phyloP scores from a whole-genome alignment of 2,797 vertebrate species.

The Pipistrellus nathusii region DNA sequence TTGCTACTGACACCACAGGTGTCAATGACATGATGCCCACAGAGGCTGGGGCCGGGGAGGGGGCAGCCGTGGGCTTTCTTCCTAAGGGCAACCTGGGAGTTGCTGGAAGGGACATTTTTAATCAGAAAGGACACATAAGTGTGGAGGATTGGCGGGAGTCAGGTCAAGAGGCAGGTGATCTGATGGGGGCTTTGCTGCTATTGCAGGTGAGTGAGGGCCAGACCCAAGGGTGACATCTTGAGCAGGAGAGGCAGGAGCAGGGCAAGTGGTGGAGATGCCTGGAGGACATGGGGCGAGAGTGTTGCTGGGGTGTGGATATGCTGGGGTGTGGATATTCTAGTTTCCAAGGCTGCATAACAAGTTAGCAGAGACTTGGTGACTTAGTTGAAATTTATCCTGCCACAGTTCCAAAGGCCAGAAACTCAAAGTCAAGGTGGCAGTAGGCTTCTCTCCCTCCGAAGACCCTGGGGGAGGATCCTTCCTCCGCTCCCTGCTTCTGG shows the following conservation, averaged over 20 bases:
- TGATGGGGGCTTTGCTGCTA: not conserved
- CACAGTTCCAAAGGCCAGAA: not conserved
- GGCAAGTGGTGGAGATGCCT: too few relatives aligned
- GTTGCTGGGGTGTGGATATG: not conserved
- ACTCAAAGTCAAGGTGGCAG: not conserved
- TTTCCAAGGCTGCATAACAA: not conserved
- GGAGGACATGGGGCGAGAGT: accelerated
- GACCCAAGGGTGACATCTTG: not conserved
- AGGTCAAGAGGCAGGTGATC: not conserved
- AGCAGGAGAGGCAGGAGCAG: not conserved
- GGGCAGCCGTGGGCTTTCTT: not conserved
- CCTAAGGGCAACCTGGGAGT: not conserved
- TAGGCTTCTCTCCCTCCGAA: not conserved
- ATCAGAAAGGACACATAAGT: not conserved
- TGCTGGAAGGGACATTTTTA: not conserved
- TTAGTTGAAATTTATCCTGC: not conserved
- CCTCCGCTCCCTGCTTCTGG: not conserved
- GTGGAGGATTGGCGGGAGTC: not conserved
- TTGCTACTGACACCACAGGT: not conserved
- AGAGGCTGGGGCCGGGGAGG: not conserved
- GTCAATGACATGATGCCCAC: not conserved
- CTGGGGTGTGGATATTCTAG: accelerated
- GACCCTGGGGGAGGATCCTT: not conserved
- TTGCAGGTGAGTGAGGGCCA: not conserved
- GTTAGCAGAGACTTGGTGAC: not conserved